phyloP scores from a whole-genome alignment of 2,797 vertebrate genomes.

The Poeciliopsis paucimaculata region DNA sequence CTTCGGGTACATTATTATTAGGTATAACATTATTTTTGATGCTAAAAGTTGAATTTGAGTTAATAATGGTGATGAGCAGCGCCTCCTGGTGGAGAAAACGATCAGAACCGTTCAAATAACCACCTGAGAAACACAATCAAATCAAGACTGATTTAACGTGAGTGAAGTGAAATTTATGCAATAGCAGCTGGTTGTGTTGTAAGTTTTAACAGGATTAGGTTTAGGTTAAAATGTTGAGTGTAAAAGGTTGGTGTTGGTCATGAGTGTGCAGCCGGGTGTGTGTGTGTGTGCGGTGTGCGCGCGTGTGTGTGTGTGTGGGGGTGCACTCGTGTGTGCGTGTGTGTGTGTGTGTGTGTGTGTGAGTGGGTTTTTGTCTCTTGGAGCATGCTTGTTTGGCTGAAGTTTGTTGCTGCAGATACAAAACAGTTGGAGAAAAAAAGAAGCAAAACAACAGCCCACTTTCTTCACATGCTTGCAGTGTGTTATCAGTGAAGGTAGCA shows the following conservation, averaged over 20 bases:
- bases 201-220: neutral
- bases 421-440: neutral
- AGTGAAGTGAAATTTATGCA: neutral
- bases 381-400: slow-evolving; percentile 20
- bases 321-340: neutral
- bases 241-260: neutral
- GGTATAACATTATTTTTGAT: neutral
- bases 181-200: neutral
- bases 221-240: neutral
- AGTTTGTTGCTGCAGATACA: slow-evolving; percentile 40
- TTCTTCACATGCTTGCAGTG: slow-evolving; percentile 33
- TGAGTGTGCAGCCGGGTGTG: neutral
- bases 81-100: slow-evolving; percentile 13
- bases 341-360: too few relatives aligned
- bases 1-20: neutral
- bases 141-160: too few relatives aligned
- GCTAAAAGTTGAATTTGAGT: neutral
- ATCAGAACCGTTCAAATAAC: neutral
- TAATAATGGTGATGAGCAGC: slow-evolving; percentile 4
- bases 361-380: slow-evolving; percentile 7
- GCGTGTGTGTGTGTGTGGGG: too few relatives aligned
- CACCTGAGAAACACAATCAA: neutral
- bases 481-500: slow-evolving; percentile 36
- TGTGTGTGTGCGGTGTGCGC: neutral
- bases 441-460: slow-evolving; percentile 10